Base-by-base conservation (phyloP, 2,797 vertebrate genomes). In the Sitta carolinensis region DNA sequence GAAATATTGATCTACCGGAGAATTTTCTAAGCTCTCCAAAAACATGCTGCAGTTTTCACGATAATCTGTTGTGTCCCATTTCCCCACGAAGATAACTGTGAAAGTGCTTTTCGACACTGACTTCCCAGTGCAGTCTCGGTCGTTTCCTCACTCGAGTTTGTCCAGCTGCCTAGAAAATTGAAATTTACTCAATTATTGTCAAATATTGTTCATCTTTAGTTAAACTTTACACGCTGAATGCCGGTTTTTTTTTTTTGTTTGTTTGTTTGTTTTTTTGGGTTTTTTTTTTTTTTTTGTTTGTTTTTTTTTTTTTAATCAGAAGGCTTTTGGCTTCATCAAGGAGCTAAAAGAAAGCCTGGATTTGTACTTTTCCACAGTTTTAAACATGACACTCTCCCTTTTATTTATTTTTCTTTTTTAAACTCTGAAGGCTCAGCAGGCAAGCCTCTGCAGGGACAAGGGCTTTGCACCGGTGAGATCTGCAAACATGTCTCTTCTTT, bases 401-500 rank as follows among this genome's bases (percentile, higher is more conserved):
- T 69, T 29, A 59, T 40, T 66, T n/a, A 47, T 68, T 83, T 94
- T 83, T 68, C 68, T 76, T 90, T 74, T 78, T 85, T 32, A 87
- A 92, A 85, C 94, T 89, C 91, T 17, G 91, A 72, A 43, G 88
- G 84, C 93, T 90, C 91, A 55, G 96, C 93, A 88, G 96, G 81
- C 96, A 66, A 50, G 59, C 88, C 89, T 89, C 86, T 90, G 73
- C 91, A 89, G 76, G 61, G 96, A 63, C 4, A 18, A 84, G 84
- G 75, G 91, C 92, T 90, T 69, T 90, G 89, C 96, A 67, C 90
- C 22, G 18, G 47, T 51, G 93, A 95, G 93, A 92, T 72, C 86
- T 50, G 93, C 97, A 97, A 97, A 95, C 92, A 94, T 34, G 93
- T 80, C 97, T 97, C 97, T 97, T 94, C 97, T 97, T 96, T 96